Conservation (phyloP, 2,113 vertebrate species). For the Nycticorax nycticorax region DNA sequence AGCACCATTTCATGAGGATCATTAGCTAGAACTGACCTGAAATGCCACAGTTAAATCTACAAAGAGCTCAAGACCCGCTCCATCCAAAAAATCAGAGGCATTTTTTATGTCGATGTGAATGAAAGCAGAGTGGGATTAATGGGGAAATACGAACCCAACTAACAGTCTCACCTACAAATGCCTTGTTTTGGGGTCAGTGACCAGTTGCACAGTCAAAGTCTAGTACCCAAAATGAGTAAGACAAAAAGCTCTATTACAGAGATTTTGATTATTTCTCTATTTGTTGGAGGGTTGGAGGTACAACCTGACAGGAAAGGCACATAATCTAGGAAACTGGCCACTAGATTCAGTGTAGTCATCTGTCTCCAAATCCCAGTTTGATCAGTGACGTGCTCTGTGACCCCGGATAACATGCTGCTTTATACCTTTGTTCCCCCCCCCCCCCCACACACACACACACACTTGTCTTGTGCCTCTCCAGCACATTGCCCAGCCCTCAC, state of each 20-base stretch:
- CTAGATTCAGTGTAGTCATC: not conserved
- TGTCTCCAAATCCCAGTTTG: not conserved
- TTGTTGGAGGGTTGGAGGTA: not conserved
- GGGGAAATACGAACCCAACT: not conserved
- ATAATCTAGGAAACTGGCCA: not conserved
- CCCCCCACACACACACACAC: no score
- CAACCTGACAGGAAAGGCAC: not conserved
- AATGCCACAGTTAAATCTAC: not conserved
- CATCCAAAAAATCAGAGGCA: not conserved
- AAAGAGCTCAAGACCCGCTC: not conserved
- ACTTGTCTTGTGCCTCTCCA: not conserved
- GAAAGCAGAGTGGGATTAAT: not conserved
- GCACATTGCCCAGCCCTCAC: not conserved
- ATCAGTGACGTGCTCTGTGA: not conserved
- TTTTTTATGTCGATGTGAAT: not conserved
- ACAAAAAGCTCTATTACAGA: not conserved
- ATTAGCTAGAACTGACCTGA: not conserved
- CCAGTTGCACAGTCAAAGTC: not conserved
- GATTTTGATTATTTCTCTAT: not conserved
- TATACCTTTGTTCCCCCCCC: not conserved
- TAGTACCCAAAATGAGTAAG: not conserved
- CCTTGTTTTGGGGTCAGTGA: not conserved
- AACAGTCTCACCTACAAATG: not conserved
- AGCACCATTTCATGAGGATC: not conserved
- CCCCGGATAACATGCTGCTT: not conserved